Base-by-base conservation (phyloP, 2,888 invertebrate genomes). In the Protophormia terraenovae region DNA sequence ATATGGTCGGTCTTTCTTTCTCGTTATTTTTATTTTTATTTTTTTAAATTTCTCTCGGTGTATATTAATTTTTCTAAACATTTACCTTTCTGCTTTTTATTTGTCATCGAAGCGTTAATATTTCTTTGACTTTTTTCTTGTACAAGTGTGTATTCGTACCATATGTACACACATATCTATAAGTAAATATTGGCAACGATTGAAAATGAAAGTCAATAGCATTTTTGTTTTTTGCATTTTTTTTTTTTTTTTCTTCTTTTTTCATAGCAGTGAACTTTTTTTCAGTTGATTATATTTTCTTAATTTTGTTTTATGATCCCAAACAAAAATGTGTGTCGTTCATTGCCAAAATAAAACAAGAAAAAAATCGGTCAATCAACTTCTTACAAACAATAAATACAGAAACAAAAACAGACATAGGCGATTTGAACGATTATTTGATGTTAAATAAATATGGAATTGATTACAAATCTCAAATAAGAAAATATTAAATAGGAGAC, bases 151-250 rank as follows among this genome's bases (percentile, higher is more conserved):
- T 35, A 24, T 5, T 60, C 16, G 27, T 62, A 24, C 24, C n/a
- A n/a, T n/a, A n/a, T n/a, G n/a, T n/a, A n/a, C n/a, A n/a, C n/a
- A n/a, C 16, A 41, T 24, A 16, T 22, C 3, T 53, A 35, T 60
- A 3, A 60, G 24, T 66, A 29, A 29, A n/a, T 53, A 41, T 55
- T 45, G 45, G 35, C 24, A 45, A 53, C 76, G 16, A 75, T 50
- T 58, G 50, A 80, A 73, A 84, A 62, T 14, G 82, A 85, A 82
- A 85, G 84, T 85, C 84, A 82, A 85, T 78, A 81, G 7, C 53
- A 58, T 78, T 76, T 79, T 71, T 29, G 27, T 55, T 22, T 45
- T 47, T 72, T 41, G 27, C n/a, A n/a, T n/a, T 78, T 76, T 79
- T 71, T 29, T 16, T 55, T 22, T 45, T 47, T 72, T 41, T 16